Percentiles rank a stretch among this genome's conserved stretches.
These are phyloP conservation scores for Cacatua alba DNA, from an alignment of 2,113 vertebrate species.

Conservation along the genomic window DNA sequence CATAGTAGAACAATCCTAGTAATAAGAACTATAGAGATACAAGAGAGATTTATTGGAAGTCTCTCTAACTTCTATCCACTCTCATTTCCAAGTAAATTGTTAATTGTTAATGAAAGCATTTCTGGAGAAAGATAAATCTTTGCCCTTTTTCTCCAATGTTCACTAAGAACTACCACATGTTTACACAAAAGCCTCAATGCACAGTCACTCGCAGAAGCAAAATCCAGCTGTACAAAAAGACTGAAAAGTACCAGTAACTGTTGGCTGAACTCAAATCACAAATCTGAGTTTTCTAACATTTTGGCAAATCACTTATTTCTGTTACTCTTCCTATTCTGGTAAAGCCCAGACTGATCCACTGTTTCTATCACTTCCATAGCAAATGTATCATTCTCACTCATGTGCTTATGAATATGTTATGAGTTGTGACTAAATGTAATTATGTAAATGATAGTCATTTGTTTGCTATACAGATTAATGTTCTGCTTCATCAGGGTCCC, in stretches of 20 bases:
- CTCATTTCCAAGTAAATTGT: not conserved
- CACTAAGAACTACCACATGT: not conserved
- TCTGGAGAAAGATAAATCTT: not conserved
- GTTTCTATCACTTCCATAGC: not conserved
- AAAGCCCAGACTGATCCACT: not conserved
- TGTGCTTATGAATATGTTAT: constrained; percentile 57
- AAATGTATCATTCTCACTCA: constrained; percentile 48
- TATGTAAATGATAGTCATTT: constrained; percentile 73
- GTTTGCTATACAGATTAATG: constrained; percentile 69
- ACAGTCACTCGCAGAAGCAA: not conserved
- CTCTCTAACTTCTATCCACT: not conserved
- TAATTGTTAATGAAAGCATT: not conserved
- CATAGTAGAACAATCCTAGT: not conserved
- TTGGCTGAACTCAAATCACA: not conserved
- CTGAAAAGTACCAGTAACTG: not conserved
- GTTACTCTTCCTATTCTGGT: not conserved
- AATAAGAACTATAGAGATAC: not conserved
- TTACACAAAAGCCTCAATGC: not conserved
- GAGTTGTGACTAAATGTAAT: constrained; percentile 67
- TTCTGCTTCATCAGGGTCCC: constrained; percentile 64
- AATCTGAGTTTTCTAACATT: not conserved
- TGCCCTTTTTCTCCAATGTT: not conserved
- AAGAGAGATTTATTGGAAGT: not conserved
- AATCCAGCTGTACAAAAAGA: not conserved
- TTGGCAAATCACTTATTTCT: not conserved